Conservation (phyloP, 2,797 vertebrate species). For the Myotis findleyi region DNA sequence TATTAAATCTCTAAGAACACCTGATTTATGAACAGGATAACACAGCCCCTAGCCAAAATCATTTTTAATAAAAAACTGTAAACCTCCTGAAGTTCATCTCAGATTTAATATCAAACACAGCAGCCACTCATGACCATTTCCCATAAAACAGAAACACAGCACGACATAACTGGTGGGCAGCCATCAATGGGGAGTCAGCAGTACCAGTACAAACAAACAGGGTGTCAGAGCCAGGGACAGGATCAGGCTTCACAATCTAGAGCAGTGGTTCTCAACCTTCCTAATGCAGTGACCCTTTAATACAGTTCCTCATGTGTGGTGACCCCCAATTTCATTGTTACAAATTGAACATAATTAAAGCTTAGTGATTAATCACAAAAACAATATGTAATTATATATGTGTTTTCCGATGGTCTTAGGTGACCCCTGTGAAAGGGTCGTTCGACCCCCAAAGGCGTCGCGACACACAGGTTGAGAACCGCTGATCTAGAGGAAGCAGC, state of each 20-base stretch:
- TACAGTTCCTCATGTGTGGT: no score
- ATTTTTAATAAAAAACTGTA: constrained; percentile 76
- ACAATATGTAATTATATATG: no score
- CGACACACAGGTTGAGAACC: no score
- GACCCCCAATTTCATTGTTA: no score
- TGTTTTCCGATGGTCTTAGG: no score
- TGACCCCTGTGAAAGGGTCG: no score
- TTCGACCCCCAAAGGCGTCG: no score
- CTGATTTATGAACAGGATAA: constrained; percentile 79
- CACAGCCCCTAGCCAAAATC: constrained; percentile 74
- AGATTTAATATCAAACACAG: constrained; percentile 74
- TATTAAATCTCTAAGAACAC: constrained; percentile 74
- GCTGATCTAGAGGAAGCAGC: not conserved
- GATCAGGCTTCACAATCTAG: not conserved
- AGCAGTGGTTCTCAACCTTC: not conserved
- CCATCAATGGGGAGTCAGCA: not conserved
- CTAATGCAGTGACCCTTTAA: no score
- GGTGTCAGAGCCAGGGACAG: not conserved
- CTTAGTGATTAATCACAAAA: no score
- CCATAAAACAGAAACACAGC: constrained; percentile 40
- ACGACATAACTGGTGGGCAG: not conserved
- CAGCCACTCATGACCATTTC: constrained; percentile 30
- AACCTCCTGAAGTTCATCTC: constrained; percentile 76
- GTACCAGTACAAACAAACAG: constrained; percentile 9
- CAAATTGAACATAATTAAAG: no score